Evolutionary conservation across 2,888 invertebrate genomes (phyloP).

Genomic region (Automeris io): DNA sequence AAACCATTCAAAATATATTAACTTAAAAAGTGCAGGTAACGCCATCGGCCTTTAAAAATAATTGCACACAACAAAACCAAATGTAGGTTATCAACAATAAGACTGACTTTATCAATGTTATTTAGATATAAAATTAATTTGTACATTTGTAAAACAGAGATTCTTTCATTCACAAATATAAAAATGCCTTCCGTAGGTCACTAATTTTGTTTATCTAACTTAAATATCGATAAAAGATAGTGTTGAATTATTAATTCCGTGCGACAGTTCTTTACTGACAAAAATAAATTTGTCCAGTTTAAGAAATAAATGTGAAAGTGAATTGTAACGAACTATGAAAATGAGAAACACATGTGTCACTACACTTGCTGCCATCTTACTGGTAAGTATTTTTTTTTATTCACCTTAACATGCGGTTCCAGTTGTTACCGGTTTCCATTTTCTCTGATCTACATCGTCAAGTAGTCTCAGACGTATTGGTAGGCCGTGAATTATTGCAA

Average conservation of each 20-base stretch:
- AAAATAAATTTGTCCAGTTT: slow-evolving; percentile 49
- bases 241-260: slow-evolving; percentile 18
- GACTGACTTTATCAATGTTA: slow-evolving; percentile 31
- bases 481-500: slow-evolving; percentile 40
- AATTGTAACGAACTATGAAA: slow-evolving; percentile 27
- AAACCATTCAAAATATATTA: no score
- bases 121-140: slow-evolving; percentile 23
- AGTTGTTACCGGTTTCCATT: slow-evolving; percentile 6
- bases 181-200: slow-evolving; percentile 19
- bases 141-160: slow-evolving; percentile 23
- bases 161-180: slow-evolving; percentile 31
- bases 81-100: slow-evolving; percentile 41
- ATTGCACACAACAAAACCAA: slow-evolving; percentile 10
- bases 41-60: slow-evolving; percentile 2
- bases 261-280: slow-evolving; percentile 53
- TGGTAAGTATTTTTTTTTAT: slow-evolving; percentile 44
- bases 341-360: slow-evolving; percentile 36
- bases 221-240: slow-evolving; percentile 23
- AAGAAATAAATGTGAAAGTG: slow-evolving; percentile 36
- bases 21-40: neutral
- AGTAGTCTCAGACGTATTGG: slow-evolving; percentile 16
- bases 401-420: neutral
- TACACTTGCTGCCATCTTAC: slow-evolving; percentile 26
- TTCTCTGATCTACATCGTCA: slow-evolving; percentile 20
- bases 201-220: slow-evolving; percentile 24